phyloP scores from a whole-genome alignment of 2,113 vertebrate genomes.

The Siniperca chuatsi region DNA sequence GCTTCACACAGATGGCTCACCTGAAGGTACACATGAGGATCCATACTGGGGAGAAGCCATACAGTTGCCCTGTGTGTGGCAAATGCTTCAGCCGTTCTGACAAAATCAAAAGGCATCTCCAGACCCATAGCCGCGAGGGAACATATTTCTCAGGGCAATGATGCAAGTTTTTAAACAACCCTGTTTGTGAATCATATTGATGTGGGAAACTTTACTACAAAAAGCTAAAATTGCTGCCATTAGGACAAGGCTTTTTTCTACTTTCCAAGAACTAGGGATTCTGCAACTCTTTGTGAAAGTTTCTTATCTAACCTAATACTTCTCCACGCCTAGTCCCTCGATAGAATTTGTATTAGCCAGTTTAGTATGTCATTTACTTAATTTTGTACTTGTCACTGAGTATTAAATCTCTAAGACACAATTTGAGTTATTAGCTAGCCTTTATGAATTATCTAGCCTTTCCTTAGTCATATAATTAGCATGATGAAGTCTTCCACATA shows the following conservation, averaged over 20 bases:
- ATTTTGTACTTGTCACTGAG: slow-evolving; percentile 68
- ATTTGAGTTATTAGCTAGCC: slow-evolving; percentile 69
- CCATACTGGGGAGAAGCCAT: slow-evolving; percentile 82
- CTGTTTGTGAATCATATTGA: slow-evolving; percentile 55
- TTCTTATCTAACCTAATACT: slow-evolving; percentile 62
- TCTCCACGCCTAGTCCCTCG: slow-evolving; percentile 56
- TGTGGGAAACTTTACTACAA: slow-evolving; percentile 55
- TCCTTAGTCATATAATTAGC: slow-evolving; percentile 66
- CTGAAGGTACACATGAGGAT: slow-evolving; percentile 83
- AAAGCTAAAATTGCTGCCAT: slow-evolving; percentile 73
- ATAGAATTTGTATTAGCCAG: slow-evolving; percentile 69
- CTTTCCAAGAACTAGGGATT: slow-evolving; percentile 53
- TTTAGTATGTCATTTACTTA: slow-evolving; percentile 70
- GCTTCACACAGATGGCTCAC: slow-evolving; percentile 84
- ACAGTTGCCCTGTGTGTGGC: slow-evolving; percentile 82
- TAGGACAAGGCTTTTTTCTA: slow-evolving; percentile 49
- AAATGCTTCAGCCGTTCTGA: slow-evolving; percentile 84
- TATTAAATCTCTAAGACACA: slow-evolving; percentile 63
- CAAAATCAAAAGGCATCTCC: slow-evolving; percentile 84
- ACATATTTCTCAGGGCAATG: slow-evolving; percentile 82
- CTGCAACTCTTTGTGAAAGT: slow-evolving; percentile 43
- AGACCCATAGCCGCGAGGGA: slow-evolving; percentile 82
- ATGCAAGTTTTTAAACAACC: slow-evolving; percentile 49
- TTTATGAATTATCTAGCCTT: slow-evolving; percentile 68
- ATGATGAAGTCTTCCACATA: slow-evolving; percentile 77